A percentile compares a stretch with the other conserved stretches of the same genome.
Evolutionary conservation across 2,888 invertebrate species (phyloP).

Genomic region (Stramonita haemastoma): DNA sequence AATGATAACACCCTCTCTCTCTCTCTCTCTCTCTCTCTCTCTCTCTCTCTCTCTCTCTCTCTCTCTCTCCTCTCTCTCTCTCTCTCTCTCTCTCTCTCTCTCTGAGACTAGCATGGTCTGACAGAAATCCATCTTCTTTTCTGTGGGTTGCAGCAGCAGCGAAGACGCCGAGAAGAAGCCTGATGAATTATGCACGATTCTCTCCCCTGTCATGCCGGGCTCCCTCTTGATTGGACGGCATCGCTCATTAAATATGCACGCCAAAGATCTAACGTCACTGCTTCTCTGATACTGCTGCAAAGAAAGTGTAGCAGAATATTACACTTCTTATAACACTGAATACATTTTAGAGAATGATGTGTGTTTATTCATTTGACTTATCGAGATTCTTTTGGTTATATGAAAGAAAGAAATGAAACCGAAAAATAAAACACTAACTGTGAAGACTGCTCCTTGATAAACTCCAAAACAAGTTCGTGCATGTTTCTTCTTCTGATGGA

Average conservation of each 20-base stretch:
- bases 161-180: not conserved
- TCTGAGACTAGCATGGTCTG: not conserved
- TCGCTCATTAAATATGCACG: not conserved
- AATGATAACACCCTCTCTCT: not conserved
- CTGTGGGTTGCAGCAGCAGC: too few relatives aligned
- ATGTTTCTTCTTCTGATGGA: too few relatives aligned
- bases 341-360: too few relatives aligned
- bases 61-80: not conserved
- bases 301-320: too few relatives aligned
- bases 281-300: not conserved
- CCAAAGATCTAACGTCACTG: not conserved
- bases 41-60: not conserved
- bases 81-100: too few relatives aligned
- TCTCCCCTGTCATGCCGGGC: not conserved
- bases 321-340: too few relatives aligned
- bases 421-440: too few relatives aligned
- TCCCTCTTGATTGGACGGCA: not conserved
- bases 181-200: not conserved
- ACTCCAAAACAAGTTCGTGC: too few relatives aligned
- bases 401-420: too few relatives aligned
- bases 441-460: too few relatives aligned
- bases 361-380: too few relatives aligned
- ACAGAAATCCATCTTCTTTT: not conserved
- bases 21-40: constrained; percentile 4
- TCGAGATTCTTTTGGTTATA: too few relatives aligned